Evolutionary conservation across 2,113 vertebrate species (phyloP).

Genomic region (Ammodytes marinus): DNA sequence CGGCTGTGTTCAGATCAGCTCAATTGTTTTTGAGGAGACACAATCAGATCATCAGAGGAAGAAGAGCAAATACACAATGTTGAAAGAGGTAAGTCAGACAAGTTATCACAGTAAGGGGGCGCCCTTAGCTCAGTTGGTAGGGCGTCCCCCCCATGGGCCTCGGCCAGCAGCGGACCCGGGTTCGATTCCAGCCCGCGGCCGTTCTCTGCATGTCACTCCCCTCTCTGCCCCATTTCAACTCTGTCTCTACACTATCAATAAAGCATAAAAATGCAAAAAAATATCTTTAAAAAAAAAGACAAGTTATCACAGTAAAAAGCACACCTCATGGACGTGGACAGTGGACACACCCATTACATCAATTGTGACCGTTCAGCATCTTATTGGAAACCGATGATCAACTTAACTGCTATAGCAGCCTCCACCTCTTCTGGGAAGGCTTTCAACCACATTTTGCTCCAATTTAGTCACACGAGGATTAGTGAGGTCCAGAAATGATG

Average conservation of each 20-base stretch:
- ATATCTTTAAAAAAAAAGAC: no score
- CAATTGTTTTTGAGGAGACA: conserved; percentile 29
- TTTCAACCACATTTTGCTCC: not conserved
- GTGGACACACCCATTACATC: not conserved
- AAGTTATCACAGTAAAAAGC: not conserved
- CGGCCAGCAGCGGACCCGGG: no score
- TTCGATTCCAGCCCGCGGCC: no score
- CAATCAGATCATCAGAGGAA: conserved; percentile 34
- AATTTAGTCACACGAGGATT: not conserved
- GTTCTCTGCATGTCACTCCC: no score
- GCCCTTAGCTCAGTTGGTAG: no score
- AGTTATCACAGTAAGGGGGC: not conserved
- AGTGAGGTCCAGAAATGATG: not conserved
- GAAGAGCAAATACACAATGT: conserved; percentile 33
- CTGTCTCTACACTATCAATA: no score
- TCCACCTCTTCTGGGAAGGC: not conserved
- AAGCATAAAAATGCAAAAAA: no score
- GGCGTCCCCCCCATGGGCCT: no score
- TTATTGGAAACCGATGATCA: not conserved
- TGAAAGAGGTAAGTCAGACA: conserved; percentile 6
- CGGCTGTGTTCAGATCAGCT: conserved; percentile 43
- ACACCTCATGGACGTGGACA: not conserved
- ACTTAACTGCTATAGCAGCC: no score
- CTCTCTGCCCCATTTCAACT: no score
- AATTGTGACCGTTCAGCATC: not conserved